Evolutionary conservation across 2,113 vertebrate species (phyloP), one percentile per base, ranked within the genome.

Genomic region (Sus scrofa): DNA sequence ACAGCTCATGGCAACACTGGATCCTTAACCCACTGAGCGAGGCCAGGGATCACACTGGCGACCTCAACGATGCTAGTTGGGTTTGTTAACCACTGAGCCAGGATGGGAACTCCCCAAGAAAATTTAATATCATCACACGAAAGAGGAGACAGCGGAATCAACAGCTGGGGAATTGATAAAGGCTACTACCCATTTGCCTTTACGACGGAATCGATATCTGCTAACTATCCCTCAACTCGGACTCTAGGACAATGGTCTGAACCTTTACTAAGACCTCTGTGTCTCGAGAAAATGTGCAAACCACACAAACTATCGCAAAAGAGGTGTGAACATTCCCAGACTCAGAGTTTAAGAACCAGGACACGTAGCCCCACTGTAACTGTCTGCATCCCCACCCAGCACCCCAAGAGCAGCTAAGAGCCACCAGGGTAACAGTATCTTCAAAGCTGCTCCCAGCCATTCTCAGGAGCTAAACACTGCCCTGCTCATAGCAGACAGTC

Each of bases 181-280:
- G 13, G 24, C 52, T 65, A 27, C 63, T n/a, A 39, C 22, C 78
- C 3, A 70, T 97, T 84, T 91, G 85, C 94, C 98, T 97, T 97
- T 97, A 86, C 67, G 97, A 22, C 95, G 93, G 97, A 97, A 97
- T 97, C 92, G 94, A 71, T 12, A 50, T 18, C 70, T 94, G 91
- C 71, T n/a, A 96, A 96, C 86, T 88, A 92, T 3, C 68, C 1
- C 68, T 92, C 13, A 97, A 95, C 78, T 32, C 62, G 89, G 85
- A 30, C 75, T 97, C 94, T 85, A 82, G 56, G 73, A 78, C 62
- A 89, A 73, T 24, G 44, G 39, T 81, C 50, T 52, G 92, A 68
- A 68, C 56, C 56, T 85, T 6, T 63, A 14, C 27, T 56, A 11
- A n/a, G 26, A 22, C 50, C 27, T 70, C 20, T 70, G 50, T 83